Evolutionary conservation across 2,113 vertebrate genomes (phyloP), one percentile per base, ranked within the genome.

Genomic region (Tupaia tana): DNA sequence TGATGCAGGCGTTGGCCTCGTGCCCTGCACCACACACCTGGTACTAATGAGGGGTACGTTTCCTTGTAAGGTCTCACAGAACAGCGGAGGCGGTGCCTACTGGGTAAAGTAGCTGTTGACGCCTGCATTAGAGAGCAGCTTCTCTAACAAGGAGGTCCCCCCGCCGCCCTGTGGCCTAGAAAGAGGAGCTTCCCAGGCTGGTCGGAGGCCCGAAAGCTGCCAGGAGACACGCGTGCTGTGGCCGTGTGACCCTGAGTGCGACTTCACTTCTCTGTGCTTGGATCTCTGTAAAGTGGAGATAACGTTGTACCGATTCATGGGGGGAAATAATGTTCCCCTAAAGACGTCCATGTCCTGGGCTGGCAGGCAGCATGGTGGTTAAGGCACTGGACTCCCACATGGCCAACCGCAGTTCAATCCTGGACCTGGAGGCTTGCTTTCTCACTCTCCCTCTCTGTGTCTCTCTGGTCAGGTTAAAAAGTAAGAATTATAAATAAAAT

Each of bases 1-100:
- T n/a, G n/a, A n/a, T n/a, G n/a, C n/a, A n/a, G n/a, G n/a, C n/a
- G n/a, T n/a, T n/a, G n/a, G n/a, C n/a, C n/a, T n/a, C n/a, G n/a
- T n/a, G n/a, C n/a, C n/a, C n/a, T n/a, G n/a, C n/a, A n/a, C n/a
- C n/a, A n/a, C n/a, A n/a, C n/a, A n/a, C n/a, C n/a, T n/a, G n/a
- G n/a, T n/a, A n/a, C n/a, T 16, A 89, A 80, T 31, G 24, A 82
- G 58, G n/a, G 71, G 20, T 7, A 58, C 10, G 34, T n/a, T 69
- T 94, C 64, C 43, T 77, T 77, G 29, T 86, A 61, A 91, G 89
- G 82, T 24, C n/a, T n/a, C n/a, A n/a, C n/a, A n/a, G n/a, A n/a
- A n/a, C n/a, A n/a, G n/a, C n/a, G n/a, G n/a, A n/a, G n/a, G n/a
- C n/a, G n/a, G n/a, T n/a, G n/a, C n/a, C n/a, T n/a, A n/a, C n/a